These are phyloP conservation scores for Scolanthus callimorphus DNA, from an alignment of 92 coral and sea anemone species.

Conservation along the genomic window DNA sequence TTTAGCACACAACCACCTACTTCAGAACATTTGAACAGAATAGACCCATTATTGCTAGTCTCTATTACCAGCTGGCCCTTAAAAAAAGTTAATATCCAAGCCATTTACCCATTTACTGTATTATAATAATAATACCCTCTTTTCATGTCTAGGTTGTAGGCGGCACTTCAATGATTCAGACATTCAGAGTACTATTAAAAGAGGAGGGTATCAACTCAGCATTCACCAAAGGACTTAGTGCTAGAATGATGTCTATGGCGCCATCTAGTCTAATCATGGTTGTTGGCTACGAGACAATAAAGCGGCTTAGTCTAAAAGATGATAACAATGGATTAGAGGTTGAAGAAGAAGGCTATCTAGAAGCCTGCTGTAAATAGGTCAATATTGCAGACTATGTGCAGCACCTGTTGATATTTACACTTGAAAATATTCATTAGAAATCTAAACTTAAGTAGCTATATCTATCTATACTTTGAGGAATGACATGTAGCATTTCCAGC, in stretches of 20 bases:
- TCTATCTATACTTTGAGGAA: too few species aligned
- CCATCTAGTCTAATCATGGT: constrained; percentile 90
- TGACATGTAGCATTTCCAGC: too few species aligned
- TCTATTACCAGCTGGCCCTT: too few species aligned
- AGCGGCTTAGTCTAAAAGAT: constrained; percentile 78
- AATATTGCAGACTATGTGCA: not conserved
- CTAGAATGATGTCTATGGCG: constrained; percentile 86
- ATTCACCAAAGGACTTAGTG: constrained; percentile 79
- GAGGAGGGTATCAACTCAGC: constrained; percentile 90
- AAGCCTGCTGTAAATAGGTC: constrained; percentile 16
- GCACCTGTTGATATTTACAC: too few species aligned
- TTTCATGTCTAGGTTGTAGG: constrained; percentile 86
- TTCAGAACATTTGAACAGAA: too few species aligned
- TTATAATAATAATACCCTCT: too few species aligned
- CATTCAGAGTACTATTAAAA: constrained; percentile 59
- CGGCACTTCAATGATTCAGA: constrained; percentile 67
- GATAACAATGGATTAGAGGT: constrained; percentile 36
- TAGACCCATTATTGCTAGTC: too few species aligned
- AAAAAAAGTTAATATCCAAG: too few species aligned
- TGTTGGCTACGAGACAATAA: constrained; percentile 94
- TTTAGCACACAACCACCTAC: too few species aligned
- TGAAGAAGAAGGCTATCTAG: constrained; percentile 71
- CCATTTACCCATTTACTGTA: too few species aligned
- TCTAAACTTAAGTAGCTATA: too few species aligned
- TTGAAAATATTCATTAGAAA: too few species aligned